phyloP scores from a whole-genome alignment of 2,113 vertebrate species.

The Brevimyrus niger region DNA sequence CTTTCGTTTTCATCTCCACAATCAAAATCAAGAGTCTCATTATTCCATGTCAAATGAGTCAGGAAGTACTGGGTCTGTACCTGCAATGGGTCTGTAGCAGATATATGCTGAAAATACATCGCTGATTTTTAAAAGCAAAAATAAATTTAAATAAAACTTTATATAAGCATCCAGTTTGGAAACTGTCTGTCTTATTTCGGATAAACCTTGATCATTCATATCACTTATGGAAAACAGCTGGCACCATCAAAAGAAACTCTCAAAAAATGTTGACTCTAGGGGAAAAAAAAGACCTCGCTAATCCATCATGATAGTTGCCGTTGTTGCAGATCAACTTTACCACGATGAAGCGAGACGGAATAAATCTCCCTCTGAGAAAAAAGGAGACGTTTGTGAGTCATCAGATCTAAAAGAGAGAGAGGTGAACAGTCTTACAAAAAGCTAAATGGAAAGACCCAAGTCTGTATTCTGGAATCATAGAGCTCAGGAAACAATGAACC shows the following conservation, averaged over 20 bases:
- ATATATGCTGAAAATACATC: not conserved
- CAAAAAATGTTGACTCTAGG: conserved; percentile 3
- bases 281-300: not conserved
- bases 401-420: not conserved
- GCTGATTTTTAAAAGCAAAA: not conserved
- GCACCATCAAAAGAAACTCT: not conserved
- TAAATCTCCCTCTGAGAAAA: not conserved
- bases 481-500: not conserved
- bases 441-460: not conserved
- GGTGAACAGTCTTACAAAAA: not conserved
- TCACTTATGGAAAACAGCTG: not conserved
- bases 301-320: not conserved
- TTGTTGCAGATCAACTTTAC: not conserved
- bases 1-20: not conserved
- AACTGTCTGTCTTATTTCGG: not conserved
- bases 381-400: not conserved
- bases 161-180: not conserved
- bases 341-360: not conserved
- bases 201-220: not conserved
- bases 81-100: not conserved
- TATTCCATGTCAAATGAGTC: not conserved
- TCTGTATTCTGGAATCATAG: not conserved
- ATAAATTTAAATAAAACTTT: not conserved
- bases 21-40: not conserved
- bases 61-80: not conserved